A percentile compares a stretch with the other conserved stretches of the same genome.
Conservation (phyloP, 2,888 invertebrate genomes). For the Aleiodes leptofemur region DNA sequence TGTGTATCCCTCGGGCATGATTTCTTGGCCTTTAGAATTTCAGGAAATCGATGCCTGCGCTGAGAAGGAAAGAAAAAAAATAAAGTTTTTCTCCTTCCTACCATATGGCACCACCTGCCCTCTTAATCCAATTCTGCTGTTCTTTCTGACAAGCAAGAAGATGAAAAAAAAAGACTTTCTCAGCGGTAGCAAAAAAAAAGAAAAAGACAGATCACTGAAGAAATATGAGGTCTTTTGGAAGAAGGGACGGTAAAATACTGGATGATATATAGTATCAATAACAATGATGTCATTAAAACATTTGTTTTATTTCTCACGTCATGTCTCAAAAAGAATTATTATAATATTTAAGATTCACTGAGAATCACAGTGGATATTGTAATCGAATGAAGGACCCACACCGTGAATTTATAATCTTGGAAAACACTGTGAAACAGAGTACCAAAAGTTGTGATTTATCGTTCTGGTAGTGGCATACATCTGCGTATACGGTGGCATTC, state of each 20-base stretch:
- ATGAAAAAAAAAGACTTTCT: neutral
- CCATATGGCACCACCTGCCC: conserved; percentile 29
- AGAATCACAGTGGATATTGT: conserved; percentile 23
- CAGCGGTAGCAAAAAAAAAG: neutral
- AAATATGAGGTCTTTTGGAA: neutral
- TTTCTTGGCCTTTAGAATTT: conserved; percentile 30
- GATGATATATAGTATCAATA: no score
- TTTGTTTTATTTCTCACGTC: no score
- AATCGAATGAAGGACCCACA: conserved; percentile 30
- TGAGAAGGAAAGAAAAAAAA: conserved; percentile 3
- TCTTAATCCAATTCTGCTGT: conserved; percentile 32
- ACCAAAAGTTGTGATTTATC: conserved; percentile 62
- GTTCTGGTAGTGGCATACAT: conserved; percentile 48
- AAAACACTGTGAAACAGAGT: conserved; percentile 57
- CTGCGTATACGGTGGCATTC: conserved; percentile 48
- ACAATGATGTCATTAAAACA: no score
- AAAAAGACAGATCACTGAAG: neutral
- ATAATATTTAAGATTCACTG: neutral
- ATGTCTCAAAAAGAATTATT: no score
- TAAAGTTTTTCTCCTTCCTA: neutral
- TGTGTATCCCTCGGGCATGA: neutral
- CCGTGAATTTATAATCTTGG: conserved; percentile 61
- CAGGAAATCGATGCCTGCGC: conserved; percentile 16
- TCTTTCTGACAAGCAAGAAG: conserved; percentile 11
- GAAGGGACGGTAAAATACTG: no score